Evolutionary conservation across 2,113 vertebrate species (phyloP).

Genomic region (Noctilio leporinus): DNA sequence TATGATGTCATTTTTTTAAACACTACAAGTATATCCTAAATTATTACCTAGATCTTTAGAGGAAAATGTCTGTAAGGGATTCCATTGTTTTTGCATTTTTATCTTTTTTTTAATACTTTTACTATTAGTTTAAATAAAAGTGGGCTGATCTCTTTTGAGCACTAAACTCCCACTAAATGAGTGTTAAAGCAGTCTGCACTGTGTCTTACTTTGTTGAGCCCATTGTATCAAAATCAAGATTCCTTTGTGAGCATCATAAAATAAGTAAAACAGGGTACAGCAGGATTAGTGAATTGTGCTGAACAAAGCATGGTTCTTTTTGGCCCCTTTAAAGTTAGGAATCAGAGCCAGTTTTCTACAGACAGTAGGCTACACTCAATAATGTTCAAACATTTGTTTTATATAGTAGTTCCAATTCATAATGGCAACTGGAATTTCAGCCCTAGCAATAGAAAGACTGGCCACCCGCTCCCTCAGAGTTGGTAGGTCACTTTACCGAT

Average conservation of each 20-base stretch:
- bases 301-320: background rate
- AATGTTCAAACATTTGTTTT: background rate
- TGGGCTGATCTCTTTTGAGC: background rate
- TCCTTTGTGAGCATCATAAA: background rate
- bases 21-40: conserved; percentile 7
- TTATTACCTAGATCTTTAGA: conserved; percentile 9
- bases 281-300: background rate
- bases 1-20: background rate
- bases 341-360: conserved; percentile 10
- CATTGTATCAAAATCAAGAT: conserved; percentile 10
- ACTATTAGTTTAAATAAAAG: conserved; percentile 12
- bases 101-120: background rate
- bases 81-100: background rate
- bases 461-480: background rate
- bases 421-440: background rate
- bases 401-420: background rate
- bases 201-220: background rate
- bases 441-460: background rate
- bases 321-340: conserved; percentile 9
- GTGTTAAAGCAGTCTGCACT: background rate
- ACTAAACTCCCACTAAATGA: background rate
- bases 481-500: background rate
- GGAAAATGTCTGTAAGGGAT: background rate
- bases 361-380: background rate
- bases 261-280: background rate